Conservation (phyloP, 1,140 invertebrate species). For the Trichonephila clavipes region DNA sequence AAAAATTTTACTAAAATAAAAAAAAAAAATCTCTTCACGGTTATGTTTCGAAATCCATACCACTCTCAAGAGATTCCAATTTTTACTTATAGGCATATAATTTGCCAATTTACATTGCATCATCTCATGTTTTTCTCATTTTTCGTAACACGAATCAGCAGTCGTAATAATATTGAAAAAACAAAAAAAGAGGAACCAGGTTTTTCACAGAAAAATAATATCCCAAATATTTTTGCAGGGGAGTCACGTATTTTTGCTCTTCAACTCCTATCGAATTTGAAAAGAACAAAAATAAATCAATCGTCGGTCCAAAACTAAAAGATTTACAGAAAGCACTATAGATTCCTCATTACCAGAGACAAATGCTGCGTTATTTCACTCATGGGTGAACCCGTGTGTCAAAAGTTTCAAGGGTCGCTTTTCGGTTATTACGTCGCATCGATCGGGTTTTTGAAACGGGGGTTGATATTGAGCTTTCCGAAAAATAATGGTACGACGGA, state of each 20-base stretch:
- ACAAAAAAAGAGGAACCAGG: neutral
- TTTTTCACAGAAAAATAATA: conserved; percentile 3
- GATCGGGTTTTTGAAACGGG: neutral
- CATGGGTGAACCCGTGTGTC: conserved; percentile 66
- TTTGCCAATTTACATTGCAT: neutral
- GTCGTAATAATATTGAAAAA: neutral
- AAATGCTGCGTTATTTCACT: conserved; percentile 73
- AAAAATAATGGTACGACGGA: conserved; percentile 10
- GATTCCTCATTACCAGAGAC: conserved; percentile 63
- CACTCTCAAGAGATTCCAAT: neutral
- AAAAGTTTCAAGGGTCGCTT: conserved; percentile 63
- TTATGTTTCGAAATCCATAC: no score
- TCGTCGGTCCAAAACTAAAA: conserved; percentile 43
- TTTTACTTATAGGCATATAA: neutral
- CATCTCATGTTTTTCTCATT: neutral
- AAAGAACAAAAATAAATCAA: conserved; percentile 49
- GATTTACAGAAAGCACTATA: conserved; percentile 33
- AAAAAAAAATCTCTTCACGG: no score
- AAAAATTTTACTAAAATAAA: no score
- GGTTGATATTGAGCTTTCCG: neutral
- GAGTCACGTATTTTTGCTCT: conserved; percentile 53
- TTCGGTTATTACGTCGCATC: conserved; percentile 63
- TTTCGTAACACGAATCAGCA: neutral
- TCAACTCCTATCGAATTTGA: conserved; percentile 31
- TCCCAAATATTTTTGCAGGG: neutral